Evolutionary conservation across 2,113 vertebrate species (phyloP).

Genomic region (Rhinopomastus cyanomelas): DNA sequence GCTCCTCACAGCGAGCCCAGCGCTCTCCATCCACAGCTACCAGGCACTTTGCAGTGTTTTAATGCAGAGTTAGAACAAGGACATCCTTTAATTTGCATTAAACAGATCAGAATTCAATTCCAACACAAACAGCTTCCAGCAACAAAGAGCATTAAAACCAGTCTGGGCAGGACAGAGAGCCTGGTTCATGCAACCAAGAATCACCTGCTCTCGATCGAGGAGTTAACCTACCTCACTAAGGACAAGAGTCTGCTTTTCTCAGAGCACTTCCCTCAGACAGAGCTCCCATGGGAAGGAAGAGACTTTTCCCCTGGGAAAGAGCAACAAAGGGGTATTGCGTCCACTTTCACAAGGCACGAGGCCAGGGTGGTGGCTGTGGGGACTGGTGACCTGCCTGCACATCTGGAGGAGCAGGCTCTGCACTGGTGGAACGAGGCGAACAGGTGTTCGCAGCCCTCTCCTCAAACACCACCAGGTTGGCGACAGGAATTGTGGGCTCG

Average conservation of each 20-base stretch:
- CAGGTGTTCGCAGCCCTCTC: neutral
- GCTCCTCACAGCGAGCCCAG: no score
- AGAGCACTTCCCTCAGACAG: accelerated
- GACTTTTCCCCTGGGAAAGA: neutral
- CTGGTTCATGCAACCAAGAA: neutral
- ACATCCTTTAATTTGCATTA: slow-evolving; percentile 38
- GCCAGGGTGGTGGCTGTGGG: accelerated
- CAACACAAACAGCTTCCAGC: neutral
- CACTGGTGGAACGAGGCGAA: accelerated
- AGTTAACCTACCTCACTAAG: neutral
- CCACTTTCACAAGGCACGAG: neutral
- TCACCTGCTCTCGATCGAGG: neutral
- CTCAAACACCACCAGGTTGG: no score
- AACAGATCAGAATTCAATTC: slow-evolving; percentile 1
- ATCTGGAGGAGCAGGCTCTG: no score
- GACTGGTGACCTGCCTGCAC: neutral
- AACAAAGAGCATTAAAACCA: neutral
- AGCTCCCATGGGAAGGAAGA: neutral
- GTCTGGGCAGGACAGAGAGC: neutral
- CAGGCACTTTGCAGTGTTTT: neutral
- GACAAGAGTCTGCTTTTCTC: neutral
- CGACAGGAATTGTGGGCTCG: no score
- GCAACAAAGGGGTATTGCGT: neutral
- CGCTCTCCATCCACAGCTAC: accelerated
- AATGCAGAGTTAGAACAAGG: slow-evolving; percentile 40